Conservation (phyloP, 2,797 vertebrate genomes). For the Babyrousa celebensis region DNA sequence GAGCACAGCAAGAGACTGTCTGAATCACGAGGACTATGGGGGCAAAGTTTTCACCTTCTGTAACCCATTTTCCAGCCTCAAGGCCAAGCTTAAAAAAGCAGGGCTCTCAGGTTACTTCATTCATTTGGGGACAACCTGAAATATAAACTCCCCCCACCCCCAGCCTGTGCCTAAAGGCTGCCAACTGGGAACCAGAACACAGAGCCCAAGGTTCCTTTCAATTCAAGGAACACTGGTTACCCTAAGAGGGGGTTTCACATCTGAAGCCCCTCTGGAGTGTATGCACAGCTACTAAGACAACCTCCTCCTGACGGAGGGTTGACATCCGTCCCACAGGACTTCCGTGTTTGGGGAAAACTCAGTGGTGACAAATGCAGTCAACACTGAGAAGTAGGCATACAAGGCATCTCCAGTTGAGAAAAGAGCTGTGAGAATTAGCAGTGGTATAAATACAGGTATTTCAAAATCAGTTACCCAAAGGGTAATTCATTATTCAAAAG, state of each 20-base stretch:
- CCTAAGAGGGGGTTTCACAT: conserved; percentile 88
- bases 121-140: conserved; percentile 83
- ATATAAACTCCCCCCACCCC: conserved; percentile 70
- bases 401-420: background rate
- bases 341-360: background rate
- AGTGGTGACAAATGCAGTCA: background rate
- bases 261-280: conserved; percentile 76
- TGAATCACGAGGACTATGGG: background rate
- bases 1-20: background rate
- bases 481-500: conserved; percentile 56
- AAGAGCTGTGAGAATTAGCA: background rate
- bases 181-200: conserved; percentile 81
- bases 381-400: background rate
- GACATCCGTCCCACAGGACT: background rate
- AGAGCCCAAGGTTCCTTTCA: conserved; percentile 80
- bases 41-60: background rate
- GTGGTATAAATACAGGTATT: conserved; percentile 37
- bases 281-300: conserved; percentile 43
- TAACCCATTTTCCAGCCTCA: conserved; percentile 60
- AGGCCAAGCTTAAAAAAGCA: conserved; percentile 66
- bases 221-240: conserved; percentile 89
- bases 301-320: background rate
- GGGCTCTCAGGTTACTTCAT: conserved; percentile 74
- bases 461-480: conserved; percentile 63
- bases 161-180: conserved; percentile 49